Evolutionary conservation across 2,888 invertebrate species (phyloP).

Genomic region (Glaucopsyche alexis): DNA sequence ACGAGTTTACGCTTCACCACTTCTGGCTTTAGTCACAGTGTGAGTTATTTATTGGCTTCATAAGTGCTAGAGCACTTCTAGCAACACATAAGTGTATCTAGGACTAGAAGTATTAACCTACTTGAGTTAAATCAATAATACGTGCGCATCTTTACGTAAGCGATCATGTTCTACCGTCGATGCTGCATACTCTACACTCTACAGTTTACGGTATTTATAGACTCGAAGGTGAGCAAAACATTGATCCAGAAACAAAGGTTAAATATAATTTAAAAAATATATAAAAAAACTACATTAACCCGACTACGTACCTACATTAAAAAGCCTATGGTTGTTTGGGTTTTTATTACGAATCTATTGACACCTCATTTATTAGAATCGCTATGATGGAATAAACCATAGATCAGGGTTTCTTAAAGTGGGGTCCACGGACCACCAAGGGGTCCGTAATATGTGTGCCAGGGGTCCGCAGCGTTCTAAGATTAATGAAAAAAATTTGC

Average conservation of each 20-base stretch:
- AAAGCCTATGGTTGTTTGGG: too few species aligned
- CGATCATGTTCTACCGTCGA: not conserved
- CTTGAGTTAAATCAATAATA: constrained; percentile 13
- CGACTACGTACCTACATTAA: too few species aligned
- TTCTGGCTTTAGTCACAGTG: not conserved
- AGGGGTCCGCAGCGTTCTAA: too few species aligned
- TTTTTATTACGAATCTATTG: too few species aligned
- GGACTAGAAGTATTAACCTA: constrained; percentile 8
- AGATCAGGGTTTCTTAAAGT: too few species aligned
- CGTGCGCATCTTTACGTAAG: constrained; percentile 17
- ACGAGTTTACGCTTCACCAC: not conserved
- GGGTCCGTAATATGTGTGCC: too few species aligned
- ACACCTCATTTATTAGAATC: too few species aligned
- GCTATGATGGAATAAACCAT: too few species aligned
- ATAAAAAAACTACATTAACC: too few species aligned
- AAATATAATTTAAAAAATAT: too few species aligned
- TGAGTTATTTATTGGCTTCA: not conserved
- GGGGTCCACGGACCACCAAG: too few species aligned
- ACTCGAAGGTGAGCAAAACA: not conserved
- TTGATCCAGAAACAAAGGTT: not conserved
- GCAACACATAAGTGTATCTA: not conserved
- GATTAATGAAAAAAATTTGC: too few species aligned
- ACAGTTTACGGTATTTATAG: constrained; percentile 4
- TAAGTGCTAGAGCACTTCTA: not conserved
- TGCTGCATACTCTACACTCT: not conserved